Percentiles rank a stretch among this genome's conserved stretches.
These are phyloP conservation scores for Aurelia coerulea DNA, from an alignment of 30 jellyfish, hydroid and myxozoan genomes.

Conservation along the genomic window DNA sequence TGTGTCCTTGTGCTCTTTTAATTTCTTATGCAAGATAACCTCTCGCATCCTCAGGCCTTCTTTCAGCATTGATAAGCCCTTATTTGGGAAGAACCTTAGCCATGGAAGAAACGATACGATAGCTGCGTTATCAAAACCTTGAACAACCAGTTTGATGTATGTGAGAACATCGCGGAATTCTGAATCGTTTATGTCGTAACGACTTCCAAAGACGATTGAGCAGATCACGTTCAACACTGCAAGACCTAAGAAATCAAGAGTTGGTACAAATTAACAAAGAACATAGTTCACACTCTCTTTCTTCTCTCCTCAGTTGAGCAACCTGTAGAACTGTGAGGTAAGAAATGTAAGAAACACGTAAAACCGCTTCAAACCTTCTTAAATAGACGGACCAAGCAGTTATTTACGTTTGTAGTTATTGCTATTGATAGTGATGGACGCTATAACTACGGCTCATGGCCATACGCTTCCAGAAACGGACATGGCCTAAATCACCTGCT, in stretches of 20 bases:
- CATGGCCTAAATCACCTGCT: no score
- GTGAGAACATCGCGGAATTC: constrained; percentile 62
- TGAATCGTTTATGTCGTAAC: constrained; percentile 58
- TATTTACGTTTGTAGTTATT: no score
- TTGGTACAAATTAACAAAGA: background rate
- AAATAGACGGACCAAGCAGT: no score
- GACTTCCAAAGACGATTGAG: constrained; percentile 79
- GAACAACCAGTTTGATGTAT: constrained; percentile 25
- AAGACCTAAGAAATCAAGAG: constrained; percentile 35
- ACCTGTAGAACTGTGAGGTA: no score
- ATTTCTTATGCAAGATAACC: constrained; percentile 29
- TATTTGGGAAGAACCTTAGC: constrained; percentile 81
- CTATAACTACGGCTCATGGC: no score
- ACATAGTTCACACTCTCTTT: background rate
- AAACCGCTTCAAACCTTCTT: no score
- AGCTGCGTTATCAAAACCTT: constrained; percentile 70
- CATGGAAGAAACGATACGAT: constrained; percentile 73
- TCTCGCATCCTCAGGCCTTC: constrained; percentile 66
- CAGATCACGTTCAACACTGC: constrained; percentile 73
- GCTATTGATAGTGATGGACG: no score
- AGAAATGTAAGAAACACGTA: no score
- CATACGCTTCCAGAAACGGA: no score
- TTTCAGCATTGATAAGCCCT: constrained; percentile 52
- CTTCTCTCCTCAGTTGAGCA: background rate
- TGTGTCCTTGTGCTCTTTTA: constrained; percentile 56